These are phyloP conservation scores for Sebastes melanostomus DNA, from an alignment of 2,797 vertebrate genomes.

Conservation along the genomic window DNA sequence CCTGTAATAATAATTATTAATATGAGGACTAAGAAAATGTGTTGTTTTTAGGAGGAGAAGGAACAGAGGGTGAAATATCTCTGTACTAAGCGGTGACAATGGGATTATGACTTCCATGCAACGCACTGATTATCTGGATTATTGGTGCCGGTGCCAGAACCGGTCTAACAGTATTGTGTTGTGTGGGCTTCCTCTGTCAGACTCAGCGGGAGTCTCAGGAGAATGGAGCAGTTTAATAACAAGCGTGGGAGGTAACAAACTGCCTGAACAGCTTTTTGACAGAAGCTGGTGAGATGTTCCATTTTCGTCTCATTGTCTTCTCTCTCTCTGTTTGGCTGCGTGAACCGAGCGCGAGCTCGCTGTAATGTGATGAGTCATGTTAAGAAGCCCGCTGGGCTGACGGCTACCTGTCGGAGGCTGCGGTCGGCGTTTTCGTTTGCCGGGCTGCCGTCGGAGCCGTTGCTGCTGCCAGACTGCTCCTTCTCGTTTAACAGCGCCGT, in stretches of 20 bases:
- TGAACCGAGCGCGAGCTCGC: conserved; percentile 6
- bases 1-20: background rate
- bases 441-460: conserved; percentile 96
- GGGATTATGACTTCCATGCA: conserved; percentile 19
- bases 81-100: background rate
- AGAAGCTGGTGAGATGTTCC: conserved; percentile 28
- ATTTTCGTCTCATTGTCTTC: conserved; percentile 38
- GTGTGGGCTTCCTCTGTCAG: conserved; percentile 24
- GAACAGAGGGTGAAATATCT: background rate
- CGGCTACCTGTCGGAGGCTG: conserved; percentile 92
- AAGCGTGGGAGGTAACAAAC: conserved; percentile 48
- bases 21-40: background rate
- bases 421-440: conserved; percentile 94
- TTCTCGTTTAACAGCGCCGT: conserved; percentile 98
- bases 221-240: conserved; percentile 42
- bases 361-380: conserved; percentile 26
- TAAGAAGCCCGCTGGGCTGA: background rate
- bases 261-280: conserved; percentile 38
- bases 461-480: conserved; percentile 98
- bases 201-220: conserved; percentile 28
- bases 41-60: background rate
- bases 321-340: background rate
- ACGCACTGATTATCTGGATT: conserved; percentile 8
- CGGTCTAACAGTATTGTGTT: conserved; percentile 7
- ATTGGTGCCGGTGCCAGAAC: conserved; percentile 13